Percentiles rank a stretch among this genome's conserved stretches.
phyloP scores from a whole-genome alignment of 2,113 vertebrate species.

The Balaenoptera acutorostrata region DNA sequence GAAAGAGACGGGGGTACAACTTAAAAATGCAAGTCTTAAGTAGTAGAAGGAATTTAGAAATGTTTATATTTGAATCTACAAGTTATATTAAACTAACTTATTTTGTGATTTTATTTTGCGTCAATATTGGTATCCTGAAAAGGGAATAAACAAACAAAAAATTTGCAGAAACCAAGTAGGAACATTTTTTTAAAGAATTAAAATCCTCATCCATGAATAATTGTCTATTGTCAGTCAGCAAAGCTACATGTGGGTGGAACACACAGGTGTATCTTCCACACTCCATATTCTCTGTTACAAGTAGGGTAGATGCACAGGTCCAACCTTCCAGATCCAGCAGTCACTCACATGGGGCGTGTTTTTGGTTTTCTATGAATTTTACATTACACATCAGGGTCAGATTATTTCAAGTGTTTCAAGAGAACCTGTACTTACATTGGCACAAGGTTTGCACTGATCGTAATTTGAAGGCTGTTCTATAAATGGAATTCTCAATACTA shows the following conservation, averaged over 20 bases:
- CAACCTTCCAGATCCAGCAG: neutral
- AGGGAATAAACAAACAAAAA: neutral
- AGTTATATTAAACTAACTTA: neutral
- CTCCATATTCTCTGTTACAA: neutral
- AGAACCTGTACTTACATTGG: conserved; percentile 80
- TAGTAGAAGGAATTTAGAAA: neutral
- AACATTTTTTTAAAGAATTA: neutral
- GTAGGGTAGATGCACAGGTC: neutral
- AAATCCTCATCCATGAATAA: neutral
- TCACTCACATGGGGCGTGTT: neutral
- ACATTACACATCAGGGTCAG: no score
- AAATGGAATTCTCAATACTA: conserved; percentile 79
- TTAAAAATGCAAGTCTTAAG: neutral
- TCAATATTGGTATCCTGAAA: neutral
- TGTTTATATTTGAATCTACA: neutral
- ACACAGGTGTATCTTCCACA: accelerated
- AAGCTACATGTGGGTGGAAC: neutral
- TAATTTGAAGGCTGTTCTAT: conserved; percentile 87
- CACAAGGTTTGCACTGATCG: conserved; percentile 85
- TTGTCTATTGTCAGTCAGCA: neutral
- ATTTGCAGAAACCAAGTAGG: neutral
- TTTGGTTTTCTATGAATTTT: neutral
- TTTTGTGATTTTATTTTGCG: neutral
- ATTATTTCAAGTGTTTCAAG: neutral
- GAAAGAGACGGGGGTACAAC: neutral